Conservation (phyloP, 1,140 invertebrate species). For the Xylocopa sonorina region DNA sequence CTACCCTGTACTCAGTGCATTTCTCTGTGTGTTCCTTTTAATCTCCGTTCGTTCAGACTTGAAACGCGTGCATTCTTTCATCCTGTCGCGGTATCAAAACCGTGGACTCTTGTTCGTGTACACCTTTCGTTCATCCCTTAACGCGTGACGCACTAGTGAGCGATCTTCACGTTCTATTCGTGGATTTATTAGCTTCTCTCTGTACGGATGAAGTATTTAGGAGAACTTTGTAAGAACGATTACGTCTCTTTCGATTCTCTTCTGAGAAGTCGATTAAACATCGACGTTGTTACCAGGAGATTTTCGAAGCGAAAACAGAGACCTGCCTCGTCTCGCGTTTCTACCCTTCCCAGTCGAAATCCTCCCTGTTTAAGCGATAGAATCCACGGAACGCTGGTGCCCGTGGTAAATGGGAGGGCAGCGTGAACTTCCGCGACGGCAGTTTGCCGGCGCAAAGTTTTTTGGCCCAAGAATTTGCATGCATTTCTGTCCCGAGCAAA, state of each 20-base stretch:
- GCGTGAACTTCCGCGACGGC: not conserved
- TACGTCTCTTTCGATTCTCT: too few relatives aligned
- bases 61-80: not conserved
- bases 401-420: conserved; percentile 3
- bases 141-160: not conserved
- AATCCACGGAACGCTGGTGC: conserved; percentile 24
- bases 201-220: too few relatives aligned
- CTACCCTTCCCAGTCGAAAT: not conserved
- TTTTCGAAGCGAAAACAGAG: not conserved
- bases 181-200: too few relatives aligned
- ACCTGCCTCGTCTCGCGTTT: not conserved
- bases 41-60: conserved; percentile 10
- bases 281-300: too few relatives aligned
- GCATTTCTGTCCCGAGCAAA: not conserved
- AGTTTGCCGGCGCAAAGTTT: conserved; percentile 1
- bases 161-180: too few relatives aligned
- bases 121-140: not conserved
- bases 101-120: not conserved
- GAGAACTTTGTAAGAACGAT: too few relatives aligned
- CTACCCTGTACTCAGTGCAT: not conserved
- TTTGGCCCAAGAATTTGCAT: conserved; percentile 24
- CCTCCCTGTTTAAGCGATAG: not conserved
- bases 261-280: too few relatives aligned
- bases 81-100: not conserved
- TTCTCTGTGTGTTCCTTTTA: not conserved